These are phyloP conservation scores for Chrysolina haemoptera DNA, from an alignment of 2,888 invertebrate genomes.

Conservation along the genomic window DNA sequence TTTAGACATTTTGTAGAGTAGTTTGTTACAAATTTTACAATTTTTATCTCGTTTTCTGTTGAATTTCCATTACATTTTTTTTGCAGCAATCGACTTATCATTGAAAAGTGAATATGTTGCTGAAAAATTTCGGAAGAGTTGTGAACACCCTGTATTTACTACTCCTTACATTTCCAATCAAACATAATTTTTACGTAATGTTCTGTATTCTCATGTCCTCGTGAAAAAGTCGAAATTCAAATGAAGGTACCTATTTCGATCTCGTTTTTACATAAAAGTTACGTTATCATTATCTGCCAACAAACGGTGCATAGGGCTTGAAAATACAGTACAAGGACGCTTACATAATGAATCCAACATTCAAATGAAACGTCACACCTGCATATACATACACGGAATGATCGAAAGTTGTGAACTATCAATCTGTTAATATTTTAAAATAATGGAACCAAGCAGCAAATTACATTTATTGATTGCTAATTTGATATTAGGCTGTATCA, in stretches of 20 bases:
- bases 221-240: background rate
- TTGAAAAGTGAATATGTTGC: no score
- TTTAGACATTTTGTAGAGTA: no score
- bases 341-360: slow-evolving; percentile 37
- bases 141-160: no score
- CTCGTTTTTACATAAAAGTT: slow-evolving; percentile 1
- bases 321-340: slow-evolving; percentile 43
- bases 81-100: no score
- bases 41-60: no score
- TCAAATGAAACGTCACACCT: slow-evolving; percentile 48
- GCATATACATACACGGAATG: slow-evolving; percentile 33
- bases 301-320: slow-evolving; percentile 44
- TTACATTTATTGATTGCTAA: no score
- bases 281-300: slow-evolving; percentile 21
- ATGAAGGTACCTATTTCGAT: slow-evolving; percentile 18
- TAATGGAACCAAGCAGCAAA: no score
- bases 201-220: background rate
- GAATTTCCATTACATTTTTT: no score
- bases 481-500: no score
- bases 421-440: background rate
- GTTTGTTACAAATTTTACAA: no score
- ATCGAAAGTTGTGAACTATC: background rate
- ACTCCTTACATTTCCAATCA: background rate
- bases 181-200: background rate
- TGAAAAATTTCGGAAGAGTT: no score